Percentiles rank a stretch among this genome's conserved stretches.
Evolutionary conservation across 2,113 vertebrate species (phyloP).

Genomic region (Prinia subflava): DNA sequence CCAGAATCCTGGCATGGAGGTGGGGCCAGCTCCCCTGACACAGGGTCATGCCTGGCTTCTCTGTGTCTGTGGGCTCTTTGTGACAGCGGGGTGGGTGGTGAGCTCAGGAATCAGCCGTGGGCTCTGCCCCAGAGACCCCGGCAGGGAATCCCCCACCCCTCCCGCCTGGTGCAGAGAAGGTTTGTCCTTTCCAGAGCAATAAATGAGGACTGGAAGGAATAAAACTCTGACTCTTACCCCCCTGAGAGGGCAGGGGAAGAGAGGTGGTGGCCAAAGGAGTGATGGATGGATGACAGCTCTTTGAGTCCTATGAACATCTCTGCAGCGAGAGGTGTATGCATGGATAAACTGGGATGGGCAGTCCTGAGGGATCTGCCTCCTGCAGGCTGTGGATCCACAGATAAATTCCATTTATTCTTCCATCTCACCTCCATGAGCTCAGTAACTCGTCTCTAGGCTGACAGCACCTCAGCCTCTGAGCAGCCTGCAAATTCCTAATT

Average conservation of each 20-base stretch:
- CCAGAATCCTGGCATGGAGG: slow-evolving; percentile 33
- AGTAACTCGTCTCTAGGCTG: not conserved
- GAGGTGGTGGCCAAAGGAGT: not conserved
- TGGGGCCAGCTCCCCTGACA: slow-evolving; percentile 25
- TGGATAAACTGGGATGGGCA: not conserved
- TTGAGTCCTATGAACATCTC: not conserved
- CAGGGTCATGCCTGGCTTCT: not conserved
- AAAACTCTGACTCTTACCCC: not conserved
- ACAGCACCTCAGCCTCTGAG: not conserved
- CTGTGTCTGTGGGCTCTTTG: not conserved
- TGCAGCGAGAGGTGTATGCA: too few relatives aligned
- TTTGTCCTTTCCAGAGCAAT: slow-evolving; percentile 15
- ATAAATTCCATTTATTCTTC: not conserved
- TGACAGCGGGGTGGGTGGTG: not conserved
- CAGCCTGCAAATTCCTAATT: not conserved
- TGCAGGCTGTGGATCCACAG: not conserved
- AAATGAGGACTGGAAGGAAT: not conserved
- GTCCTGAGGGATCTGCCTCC: not conserved
- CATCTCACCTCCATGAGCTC: not conserved
- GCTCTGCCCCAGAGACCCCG: not conserved
- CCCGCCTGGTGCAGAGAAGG: not conserved
- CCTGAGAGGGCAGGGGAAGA: not conserved
- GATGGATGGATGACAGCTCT: not conserved
- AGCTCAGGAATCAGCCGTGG: not conserved
- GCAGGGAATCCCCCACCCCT: not conserved